Evolutionary conservation across 2,888 invertebrate genomes (phyloP), one percentile per base, ranked within the genome.

Genomic region (Apoda limacodes): DNA sequence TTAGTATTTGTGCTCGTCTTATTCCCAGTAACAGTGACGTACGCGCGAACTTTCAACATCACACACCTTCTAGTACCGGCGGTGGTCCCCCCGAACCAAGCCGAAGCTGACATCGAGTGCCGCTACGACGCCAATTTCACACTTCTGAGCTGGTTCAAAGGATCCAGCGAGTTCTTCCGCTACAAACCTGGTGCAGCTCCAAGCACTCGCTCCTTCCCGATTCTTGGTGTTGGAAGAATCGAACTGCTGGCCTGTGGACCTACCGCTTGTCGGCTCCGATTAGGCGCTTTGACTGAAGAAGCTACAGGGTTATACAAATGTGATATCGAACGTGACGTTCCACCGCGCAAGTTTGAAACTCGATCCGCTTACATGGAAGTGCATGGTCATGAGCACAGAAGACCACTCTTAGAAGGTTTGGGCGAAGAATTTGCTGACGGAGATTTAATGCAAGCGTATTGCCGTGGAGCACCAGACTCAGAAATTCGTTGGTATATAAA

Each of bases 101-200:
- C 55, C 3, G 60, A 64, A 22, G 64, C 71, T n/a, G 68, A 67
- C 33, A 54, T 78, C 34, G 71, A 74, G 39, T 80, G 80, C 46
- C 48, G 59, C 34, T 78, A 76, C 52, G 65, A 70, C 39, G 78
- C 66, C n/a, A 71, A 78, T 45, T 76, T 78, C 46, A 76, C 80
- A 0, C 34, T 75, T 5, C 64, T 80, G 37, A 74, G 60, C 56
- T 75, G 72, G 66, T 78, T 76, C 40, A 76, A 72, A 46, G 76
- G 74, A 4, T 48, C 55, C 9, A 59, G 54, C 21, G 80, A 78
- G 34, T 78, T 80, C 56, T 76, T 78, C 54, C 55, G 76, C 21
- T 78, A 75, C 42, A 62, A 56, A 25, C 80, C 80, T 2, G 67
- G 66, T 2, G 44, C 54, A 1, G 59, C 66, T 1, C 80, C 80